phyloP scores from a whole-genome alignment of 2,113 vertebrate genomes.

The Scolopax mira region DNA sequence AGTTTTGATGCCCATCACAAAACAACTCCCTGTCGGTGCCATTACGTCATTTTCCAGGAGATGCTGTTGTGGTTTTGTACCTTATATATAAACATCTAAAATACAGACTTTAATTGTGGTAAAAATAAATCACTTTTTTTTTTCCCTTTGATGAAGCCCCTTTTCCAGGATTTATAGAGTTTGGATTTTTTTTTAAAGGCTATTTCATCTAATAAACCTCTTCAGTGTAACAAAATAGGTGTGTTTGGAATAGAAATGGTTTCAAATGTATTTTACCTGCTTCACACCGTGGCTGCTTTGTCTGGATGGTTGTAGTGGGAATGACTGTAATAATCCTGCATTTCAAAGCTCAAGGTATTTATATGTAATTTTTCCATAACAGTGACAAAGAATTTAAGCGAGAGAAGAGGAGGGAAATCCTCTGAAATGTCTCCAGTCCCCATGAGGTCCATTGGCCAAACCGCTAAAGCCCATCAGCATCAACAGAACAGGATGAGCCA shows the following conservation, averaged over 20 bases:
- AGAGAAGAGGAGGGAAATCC: slow-evolving; percentile 84
- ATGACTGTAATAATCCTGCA: background rate
- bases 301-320: background rate
- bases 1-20: background rate
- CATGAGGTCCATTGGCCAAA: slow-evolving; percentile 81
- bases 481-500: slow-evolving; percentile 92
- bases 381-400: slow-evolving; percentile 94
- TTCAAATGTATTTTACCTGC: background rate
- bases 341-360: background rate
- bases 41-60: background rate
- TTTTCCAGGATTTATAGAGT: background rate
- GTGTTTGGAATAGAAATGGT: background rate
- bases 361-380: background rate
- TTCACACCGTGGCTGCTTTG: background rate
- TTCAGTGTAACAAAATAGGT: background rate
- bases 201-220: background rate
- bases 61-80: background rate
- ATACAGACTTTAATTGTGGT: background rate
- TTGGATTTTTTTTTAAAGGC: background rate
- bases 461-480: slow-evolving; percentile 77
- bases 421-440: slow-evolving; percentile 92
- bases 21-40: background rate
- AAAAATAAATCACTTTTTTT: background rate
- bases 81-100: background rate
- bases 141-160: background rate